phyloP scores from a whole-genome alignment of 2,797 vertebrate species.

The Rhynchotus rufescens region DNA sequence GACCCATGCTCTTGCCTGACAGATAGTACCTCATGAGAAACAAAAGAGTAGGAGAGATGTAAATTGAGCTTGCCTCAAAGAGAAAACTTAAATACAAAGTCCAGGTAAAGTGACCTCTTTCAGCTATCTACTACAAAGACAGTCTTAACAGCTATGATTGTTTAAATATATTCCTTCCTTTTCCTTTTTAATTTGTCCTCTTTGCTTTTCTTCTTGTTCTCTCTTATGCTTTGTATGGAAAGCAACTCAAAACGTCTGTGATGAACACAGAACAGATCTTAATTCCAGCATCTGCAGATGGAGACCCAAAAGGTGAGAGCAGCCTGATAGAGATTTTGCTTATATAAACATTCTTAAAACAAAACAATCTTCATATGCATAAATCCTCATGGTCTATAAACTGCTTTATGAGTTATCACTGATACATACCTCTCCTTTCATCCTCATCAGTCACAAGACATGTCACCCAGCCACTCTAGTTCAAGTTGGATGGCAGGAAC shows the following conservation, averaged over 20 bases:
- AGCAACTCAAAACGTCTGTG: background rate
- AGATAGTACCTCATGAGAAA: background rate
- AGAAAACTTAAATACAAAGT: background rate
- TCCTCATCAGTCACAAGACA: background rate
- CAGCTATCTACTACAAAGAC: background rate
- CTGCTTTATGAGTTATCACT: background rate
- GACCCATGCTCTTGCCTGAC: no score
- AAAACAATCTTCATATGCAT: background rate
- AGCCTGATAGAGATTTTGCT: background rate
- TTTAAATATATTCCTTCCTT: background rate
- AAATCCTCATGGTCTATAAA: background rate
- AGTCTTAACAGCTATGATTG: background rate
- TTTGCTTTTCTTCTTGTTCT: background rate
- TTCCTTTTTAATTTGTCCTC: background rate
- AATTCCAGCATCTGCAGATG: background rate
- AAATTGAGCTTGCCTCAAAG: background rate
- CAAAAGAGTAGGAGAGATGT: background rate
- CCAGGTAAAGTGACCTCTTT: background rate
- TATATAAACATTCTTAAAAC: background rate
- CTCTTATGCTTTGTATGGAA: background rate
- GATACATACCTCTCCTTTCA: background rate
- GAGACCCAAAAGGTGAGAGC: background rate
- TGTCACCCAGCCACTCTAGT: background rate
- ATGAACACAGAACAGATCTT: background rate
- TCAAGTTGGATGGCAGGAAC: background rate